Percentiles rank a stretch among this genome's conserved stretches.
Evolutionary conservation across 2,113 vertebrate species (phyloP).

Genomic region (Colaptes auratus): DNA sequence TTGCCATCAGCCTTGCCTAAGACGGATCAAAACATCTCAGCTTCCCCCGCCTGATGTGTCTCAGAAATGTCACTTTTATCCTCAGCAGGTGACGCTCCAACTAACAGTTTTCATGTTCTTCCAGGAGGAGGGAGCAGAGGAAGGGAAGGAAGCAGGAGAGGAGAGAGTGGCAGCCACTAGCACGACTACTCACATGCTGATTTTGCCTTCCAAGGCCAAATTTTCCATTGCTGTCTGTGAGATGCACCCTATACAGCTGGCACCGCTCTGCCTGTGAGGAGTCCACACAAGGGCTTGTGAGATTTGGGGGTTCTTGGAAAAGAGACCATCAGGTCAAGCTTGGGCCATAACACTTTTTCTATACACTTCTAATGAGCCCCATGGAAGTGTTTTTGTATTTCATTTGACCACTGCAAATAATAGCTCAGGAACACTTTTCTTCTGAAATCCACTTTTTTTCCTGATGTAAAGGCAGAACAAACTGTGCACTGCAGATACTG

Average conservation of each 20-base stretch:
- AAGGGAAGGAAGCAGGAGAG: background rate
- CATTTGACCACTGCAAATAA: background rate
- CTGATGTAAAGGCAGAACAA: background rate
- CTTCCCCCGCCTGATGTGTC: background rate
- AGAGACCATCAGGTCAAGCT: background rate
- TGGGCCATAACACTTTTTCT: background rate
- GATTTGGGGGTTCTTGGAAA: background rate
- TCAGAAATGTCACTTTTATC: background rate
- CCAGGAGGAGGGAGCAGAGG: background rate
- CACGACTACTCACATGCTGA: background rate
- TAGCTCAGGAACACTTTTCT: background rate
- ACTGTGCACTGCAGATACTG: rapidly evolving
- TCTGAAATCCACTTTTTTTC: background rate
- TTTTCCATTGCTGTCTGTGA: background rate
- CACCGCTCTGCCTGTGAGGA: background rate
- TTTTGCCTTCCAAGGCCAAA: background rate
- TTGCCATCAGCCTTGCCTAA: background rate
- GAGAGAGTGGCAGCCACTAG: background rate
- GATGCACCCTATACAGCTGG: rapidly evolving
- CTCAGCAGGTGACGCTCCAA: background rate
- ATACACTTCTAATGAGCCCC: background rate
- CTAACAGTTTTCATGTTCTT: background rate
- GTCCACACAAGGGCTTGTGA: background rate
- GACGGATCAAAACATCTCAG: background rate
- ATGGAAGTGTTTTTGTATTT: rapidly evolving